Evolutionary conservation across 2,888 invertebrate genomes (phyloP).

Genomic region (Embidobia sp.): DNA sequence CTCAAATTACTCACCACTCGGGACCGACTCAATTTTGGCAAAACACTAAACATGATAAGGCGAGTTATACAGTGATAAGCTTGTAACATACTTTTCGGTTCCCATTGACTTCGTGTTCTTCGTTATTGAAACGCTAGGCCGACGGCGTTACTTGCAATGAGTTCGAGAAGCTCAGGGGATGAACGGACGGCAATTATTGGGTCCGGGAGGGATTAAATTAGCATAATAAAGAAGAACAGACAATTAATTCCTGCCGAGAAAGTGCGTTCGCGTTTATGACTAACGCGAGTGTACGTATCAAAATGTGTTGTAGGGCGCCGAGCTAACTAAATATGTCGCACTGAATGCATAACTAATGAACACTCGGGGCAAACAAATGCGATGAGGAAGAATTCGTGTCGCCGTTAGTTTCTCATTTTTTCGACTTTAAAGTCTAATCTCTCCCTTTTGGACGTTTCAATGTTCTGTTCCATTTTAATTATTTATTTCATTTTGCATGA

Average conservation of each 20-base stretch:
- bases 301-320: conserved; percentile 17
- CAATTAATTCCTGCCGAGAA: conserved; percentile 16
- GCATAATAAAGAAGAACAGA: conserved; percentile 8
- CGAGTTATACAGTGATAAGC: conserved; percentile 9
- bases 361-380: conserved; percentile 12
- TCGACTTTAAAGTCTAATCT: no score
- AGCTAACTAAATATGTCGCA: conserved; percentile 22
- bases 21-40: conserved; percentile 72
- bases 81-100: conserved; percentile 11
- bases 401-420: conserved; percentile 1
- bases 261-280: conserved; percentile 47
- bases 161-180: neutral
- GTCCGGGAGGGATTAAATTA: no score
- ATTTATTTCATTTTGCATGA: no score
- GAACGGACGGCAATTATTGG: neutral
- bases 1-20: conserved; percentile 45
- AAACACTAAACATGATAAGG: conserved; percentile 20
- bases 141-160: neutral
- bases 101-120: no score
- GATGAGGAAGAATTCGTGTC: conserved; percentile 18
- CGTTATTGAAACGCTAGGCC: neutral
- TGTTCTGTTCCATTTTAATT: no score
- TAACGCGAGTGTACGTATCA: conserved; percentile 14
- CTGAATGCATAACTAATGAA: conserved; percentile 28
- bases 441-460: neutral